Evolutionary conservation across 92 coral and sea anemone genomes (phyloP).

Genomic region (Zoanthus sansibaricus): DNA sequence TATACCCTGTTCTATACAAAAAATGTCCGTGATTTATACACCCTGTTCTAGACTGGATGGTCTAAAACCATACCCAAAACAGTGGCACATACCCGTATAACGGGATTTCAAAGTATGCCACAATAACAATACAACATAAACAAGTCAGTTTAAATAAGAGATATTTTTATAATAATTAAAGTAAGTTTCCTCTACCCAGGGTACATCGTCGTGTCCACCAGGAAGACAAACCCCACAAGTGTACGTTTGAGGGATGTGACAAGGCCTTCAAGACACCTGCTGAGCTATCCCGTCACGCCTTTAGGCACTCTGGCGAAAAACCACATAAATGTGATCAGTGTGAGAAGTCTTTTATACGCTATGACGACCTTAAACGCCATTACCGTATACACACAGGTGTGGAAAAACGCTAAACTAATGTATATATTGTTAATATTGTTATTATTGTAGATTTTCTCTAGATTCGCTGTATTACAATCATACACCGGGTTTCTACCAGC

Average conservation of each 20-base stretch:
- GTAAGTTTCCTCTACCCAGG: constrained; percentile 42
- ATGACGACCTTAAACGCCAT: constrained; percentile 97
- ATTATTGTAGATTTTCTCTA: too few species aligned
- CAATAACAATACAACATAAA: too few species aligned
- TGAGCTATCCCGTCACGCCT: constrained; percentile 95
- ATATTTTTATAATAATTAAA: not conserved
- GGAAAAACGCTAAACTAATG: not conserved
- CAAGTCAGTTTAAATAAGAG: too few species aligned
- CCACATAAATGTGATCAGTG: constrained; percentile 99
- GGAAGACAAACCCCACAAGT: constrained; percentile 95
- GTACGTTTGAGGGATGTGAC: constrained; percentile 89
- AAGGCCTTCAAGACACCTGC: constrained; percentile 99
- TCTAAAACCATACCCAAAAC: too few species aligned
- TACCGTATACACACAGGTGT: constrained; percentile 98
- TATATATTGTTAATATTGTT: too few species aligned
- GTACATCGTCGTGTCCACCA: constrained; percentile 99
- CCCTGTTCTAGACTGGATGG: too few species aligned
- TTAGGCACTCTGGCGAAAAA: constrained; percentile 98
- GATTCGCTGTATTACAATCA: too few species aligned
- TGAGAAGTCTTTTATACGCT: constrained; percentile 98
- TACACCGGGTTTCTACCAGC: too few species aligned
- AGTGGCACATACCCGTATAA: too few species aligned
- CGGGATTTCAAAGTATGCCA: too few species aligned
- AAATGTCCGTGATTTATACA: too few species aligned
- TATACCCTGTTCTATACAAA: too few species aligned